Evolutionary conservation across 1,140 invertebrate species (phyloP), one percentile per base, ranked within the genome.

Genomic region (Paralvinella palmiformis): DNA sequence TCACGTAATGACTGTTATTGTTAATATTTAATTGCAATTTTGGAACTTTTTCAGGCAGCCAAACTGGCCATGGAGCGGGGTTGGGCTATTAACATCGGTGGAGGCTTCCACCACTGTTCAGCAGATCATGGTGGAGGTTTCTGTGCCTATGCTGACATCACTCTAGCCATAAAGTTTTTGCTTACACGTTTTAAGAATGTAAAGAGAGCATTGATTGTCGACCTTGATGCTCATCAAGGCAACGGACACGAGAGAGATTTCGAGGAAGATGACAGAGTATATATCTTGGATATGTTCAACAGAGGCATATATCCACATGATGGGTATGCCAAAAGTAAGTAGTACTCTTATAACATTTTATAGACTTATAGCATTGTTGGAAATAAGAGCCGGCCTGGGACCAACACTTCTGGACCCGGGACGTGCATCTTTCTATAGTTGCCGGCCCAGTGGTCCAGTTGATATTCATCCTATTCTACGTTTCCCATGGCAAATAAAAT

Each of bases 11-110:
- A n/a, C n/a, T n/a, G n/a, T n/a, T n/a, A n/a, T n/a, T n/a, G n/a
- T n/a, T n/a, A 20, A n/a, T 36, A 33, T 31, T 20, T n/a, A 15
- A n/a, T n/a, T 53, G 13, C 13, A n/a, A 13, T 0, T 24, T n/a
- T 22, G 24, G 24, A 48, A 17, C 20, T 32, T 15, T 70, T 66
- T 35, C 66, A 82, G 80, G 89, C 88, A 36, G 89, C 88, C 0
- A 89, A 89, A 75, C 72, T 94, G 60, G 91, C 91, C 1, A 53
- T 92, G 36, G 86, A 91, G 65, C 74, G 87, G 50, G 89, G 89
- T 0, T 94, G 91, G 90, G 86, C 91, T 0, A 90, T 94, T 37
- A 94, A 94, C 77, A 84, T 94, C n/a, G 91, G 91, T 3, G 91
- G 91, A 36, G 91, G 91, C 2, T 82, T 82, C 65, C 79, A 81